Percentiles rank a stretch among this genome's conserved stretches.
phyloP scores from a whole-genome alignment of 2,797 vertebrate species.

The Perodicticus potto region DNA sequence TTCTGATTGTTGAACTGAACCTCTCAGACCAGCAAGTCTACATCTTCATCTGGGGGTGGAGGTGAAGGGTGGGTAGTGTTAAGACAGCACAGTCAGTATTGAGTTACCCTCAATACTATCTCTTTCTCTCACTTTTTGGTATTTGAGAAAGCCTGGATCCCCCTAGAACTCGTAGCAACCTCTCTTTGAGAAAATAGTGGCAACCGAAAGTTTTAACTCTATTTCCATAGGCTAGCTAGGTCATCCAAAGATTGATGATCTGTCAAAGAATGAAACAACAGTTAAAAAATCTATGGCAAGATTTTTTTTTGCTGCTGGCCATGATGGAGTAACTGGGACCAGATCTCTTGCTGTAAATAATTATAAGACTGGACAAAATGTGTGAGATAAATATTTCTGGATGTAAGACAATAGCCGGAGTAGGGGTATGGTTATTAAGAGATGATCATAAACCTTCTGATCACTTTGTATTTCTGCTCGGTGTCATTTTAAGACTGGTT shows the following conservation, averaged over 20 bases:
- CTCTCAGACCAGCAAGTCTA: not conserved
- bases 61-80: not conserved
- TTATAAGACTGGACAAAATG: not conserved
- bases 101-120: not conserved
- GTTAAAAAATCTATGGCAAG: not conserved
- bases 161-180: not conserved
- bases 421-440: not conserved
- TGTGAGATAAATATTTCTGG: not conserved
- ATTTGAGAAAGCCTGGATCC: not conserved
- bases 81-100: not conserved
- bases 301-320: not conserved
- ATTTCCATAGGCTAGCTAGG: not conserved
- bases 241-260: not conserved
- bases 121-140: not conserved
- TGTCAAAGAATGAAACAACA: constrained; percentile 8
- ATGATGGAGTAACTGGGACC: not conserved
- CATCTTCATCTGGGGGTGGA: not conserved
- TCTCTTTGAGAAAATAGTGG: not conserved
- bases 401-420: not conserved
- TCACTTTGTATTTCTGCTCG: not conserved
- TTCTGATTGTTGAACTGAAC: constrained; percentile 11
- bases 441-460: not conserved
- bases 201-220: not conserved
- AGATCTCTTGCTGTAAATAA: not conserved
- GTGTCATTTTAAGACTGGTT: not conserved